Percentiles rank a stretch among this genome's conserved stretches.
phyloP scores from a whole-genome alignment of 2,113 vertebrate species.

The Ochotona princeps region DNA sequence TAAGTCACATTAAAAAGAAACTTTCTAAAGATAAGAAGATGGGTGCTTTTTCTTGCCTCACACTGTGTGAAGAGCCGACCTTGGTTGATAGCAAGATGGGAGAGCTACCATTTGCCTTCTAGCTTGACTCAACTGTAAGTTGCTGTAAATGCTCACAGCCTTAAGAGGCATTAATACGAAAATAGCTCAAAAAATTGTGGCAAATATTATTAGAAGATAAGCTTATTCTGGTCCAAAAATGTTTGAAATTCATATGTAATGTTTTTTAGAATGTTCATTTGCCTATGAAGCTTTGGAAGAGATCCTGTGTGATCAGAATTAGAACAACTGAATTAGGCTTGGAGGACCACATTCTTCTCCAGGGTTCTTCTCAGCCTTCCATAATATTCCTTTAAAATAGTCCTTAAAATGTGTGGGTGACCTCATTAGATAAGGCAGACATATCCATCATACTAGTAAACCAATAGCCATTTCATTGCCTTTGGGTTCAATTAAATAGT shows the following conservation, averaged over 20 bases:
- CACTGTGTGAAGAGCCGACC: not conserved
- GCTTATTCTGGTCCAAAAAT: no score
- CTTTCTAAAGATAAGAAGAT: not conserved
- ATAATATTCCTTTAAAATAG: not conserved
- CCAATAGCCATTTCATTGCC: not conserved
- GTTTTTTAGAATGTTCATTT: no score
- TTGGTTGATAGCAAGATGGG: not conserved
- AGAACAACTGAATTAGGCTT: not conserved
- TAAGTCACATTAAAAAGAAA: not conserved
- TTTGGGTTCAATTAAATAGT: conserved; percentile 18
- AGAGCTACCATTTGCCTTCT: not conserved
- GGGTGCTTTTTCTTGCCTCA: not conserved
- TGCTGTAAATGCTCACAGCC: not conserved
- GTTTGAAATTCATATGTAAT: no score
- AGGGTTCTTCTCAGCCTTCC: conserved; percentile 36
- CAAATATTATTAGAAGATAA: no score
- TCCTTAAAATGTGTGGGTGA: not conserved
- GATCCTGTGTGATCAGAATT: not conserved
- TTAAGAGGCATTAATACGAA: not conserved
- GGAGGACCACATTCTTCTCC: not conserved
- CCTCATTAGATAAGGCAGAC: not conserved
- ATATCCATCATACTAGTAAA: conserved; percentile 27
- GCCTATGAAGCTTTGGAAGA: no score
- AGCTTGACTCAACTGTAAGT: not conserved
- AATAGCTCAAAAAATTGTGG: no score